Conservation (phyloP, 2,113 vertebrate species). For the Bucco capensis region DNA sequence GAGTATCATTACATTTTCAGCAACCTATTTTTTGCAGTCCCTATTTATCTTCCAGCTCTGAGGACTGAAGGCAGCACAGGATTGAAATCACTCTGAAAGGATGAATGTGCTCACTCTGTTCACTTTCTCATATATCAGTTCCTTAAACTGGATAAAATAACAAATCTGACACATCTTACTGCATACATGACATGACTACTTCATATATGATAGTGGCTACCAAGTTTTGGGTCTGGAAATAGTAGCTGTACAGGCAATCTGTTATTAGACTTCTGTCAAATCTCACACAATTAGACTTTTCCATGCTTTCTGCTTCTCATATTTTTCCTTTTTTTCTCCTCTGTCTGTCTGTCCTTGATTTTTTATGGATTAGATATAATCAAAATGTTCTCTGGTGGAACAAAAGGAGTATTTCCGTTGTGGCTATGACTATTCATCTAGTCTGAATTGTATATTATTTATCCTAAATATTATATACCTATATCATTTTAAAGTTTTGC, state of each 20-base stretch:
- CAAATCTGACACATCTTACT: background rate
- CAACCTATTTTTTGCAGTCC: background rate
- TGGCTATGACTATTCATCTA: background rate
- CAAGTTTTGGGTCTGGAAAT: background rate
- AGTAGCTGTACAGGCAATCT: background rate
- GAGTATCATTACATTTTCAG: background rate
- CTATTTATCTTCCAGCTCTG: background rate
- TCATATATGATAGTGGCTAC: background rate
- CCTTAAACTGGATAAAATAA: background rate
- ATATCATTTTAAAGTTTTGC: background rate
- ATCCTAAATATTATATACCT: background rate
- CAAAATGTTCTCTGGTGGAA: background rate
- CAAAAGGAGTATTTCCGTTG: background rate
- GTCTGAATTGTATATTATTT: background rate
- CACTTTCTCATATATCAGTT: background rate
- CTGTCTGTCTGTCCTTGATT: background rate
- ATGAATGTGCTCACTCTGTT: rapidly evolving
- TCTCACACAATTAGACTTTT: background rate
- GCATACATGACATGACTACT: background rate
- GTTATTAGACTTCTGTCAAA: background rate
- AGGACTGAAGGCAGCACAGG: background rate
- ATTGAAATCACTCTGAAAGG: background rate
- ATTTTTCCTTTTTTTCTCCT: background rate
- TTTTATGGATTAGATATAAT: background rate
- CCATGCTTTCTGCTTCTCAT: background rate